A percentile compares a stretch with the other conserved stretches of the same genome.
phyloP scores from a whole-genome alignment of 2,888 invertebrate genomes.

The Drosophila demipolita region DNA sequence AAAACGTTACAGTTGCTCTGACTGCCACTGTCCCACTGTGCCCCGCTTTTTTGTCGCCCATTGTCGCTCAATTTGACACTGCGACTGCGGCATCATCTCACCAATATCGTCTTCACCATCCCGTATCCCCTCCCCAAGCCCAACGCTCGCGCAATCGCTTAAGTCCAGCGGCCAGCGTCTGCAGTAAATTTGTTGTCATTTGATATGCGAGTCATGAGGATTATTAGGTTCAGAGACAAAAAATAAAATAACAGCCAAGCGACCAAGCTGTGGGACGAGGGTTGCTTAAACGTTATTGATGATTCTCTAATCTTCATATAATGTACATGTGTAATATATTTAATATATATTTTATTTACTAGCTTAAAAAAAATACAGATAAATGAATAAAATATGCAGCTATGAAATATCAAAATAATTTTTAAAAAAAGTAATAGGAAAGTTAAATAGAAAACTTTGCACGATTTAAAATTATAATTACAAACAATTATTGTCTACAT shows the following conservation, averaged over 20 bases:
- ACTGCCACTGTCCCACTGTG: conserved; percentile 81
- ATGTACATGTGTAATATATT: neutral
- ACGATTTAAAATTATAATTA: no score
- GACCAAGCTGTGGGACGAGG: conserved; percentile 60
- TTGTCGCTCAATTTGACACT: conserved; percentile 82
- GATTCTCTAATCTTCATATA: neutral
- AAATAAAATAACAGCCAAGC: conserved; percentile 48
- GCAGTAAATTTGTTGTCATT: conserved; percentile 80
- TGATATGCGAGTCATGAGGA: conserved; percentile 82
- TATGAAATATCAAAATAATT: neutral
- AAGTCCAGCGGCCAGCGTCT: conserved; percentile 57
- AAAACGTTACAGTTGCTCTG: conserved; percentile 79
- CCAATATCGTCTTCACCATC: conserved; percentile 17
- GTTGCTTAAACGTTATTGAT: neutral
- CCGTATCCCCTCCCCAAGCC: neutral
- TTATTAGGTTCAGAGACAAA: conserved; percentile 76
- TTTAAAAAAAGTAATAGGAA: neutral
- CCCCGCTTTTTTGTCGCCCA: conserved; percentile 72
- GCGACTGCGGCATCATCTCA: conserved; percentile 44
- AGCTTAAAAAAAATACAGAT: neutral
- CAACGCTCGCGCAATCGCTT: neutral
- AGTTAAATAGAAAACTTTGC: neutral
- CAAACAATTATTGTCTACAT: neutral
- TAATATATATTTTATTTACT: neutral
- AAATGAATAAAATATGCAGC: neutral